Base-by-base conservation (phyloP, 2,113 vertebrate genomes). In the Malurus elegans region DNA sequence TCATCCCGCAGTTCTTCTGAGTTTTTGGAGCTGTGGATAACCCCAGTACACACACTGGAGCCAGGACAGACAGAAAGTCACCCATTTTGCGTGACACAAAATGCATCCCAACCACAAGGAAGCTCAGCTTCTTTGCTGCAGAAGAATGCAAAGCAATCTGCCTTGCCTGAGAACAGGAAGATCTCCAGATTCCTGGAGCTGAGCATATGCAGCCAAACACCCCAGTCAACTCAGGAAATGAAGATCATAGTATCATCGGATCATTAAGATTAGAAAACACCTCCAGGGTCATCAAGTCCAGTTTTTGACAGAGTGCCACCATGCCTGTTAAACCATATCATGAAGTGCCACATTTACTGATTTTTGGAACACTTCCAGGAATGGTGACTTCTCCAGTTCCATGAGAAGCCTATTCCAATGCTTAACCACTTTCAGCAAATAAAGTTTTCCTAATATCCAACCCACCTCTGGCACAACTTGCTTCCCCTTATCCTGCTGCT, bases 1-100 rank as follows among this genome's bases (percentile, higher is more conserved):
- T 16, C 2, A 12, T 54, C n/a, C 8, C 1, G 5, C 29, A 18
- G 0, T 10, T 14, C 31, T 72, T 21, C 45, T 0, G 7, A 53
- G 19, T 14, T 54, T 38, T 58, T 17, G 62, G 31, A 56, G 58
- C 28, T 69, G 36, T 0, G 0, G n/a, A 31, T 23, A 93, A 65
- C 7, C 17, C 23, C 54, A 75, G 14, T 15, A 65, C 5, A 18
- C 70, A 38, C 0, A 1, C 24, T 10, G 16, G 32, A 79, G n/a
- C 18, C 48, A 56, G 44, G 70, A 64, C 2, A 5, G 56, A 66
- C 13, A 3, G 2, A 31, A 29, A 28, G 38, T 57, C 61, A 34
- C 18, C 4, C 34, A 8, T 67, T 79, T 51, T 18, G n/a, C 0
- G 0, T 3, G 26, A 32, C 25, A 40, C 12, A 44, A 90, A 88